Evolutionary conservation across 2,888 invertebrate genomes (phyloP).

Genomic region (Polylopha cassiicola): DNA sequence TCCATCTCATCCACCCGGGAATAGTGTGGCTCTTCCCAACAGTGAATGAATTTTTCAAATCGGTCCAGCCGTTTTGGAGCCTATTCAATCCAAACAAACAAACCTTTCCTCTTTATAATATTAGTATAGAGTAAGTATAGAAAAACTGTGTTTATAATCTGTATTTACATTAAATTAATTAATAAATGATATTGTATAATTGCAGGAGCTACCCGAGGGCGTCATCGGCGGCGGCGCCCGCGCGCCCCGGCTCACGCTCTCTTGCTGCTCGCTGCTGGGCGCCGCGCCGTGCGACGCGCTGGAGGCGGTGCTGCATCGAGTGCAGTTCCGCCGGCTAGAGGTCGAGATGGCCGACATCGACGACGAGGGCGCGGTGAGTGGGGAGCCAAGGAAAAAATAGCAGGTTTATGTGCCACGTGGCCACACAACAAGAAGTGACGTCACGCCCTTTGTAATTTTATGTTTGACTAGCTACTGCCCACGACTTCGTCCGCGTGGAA

Average conservation of each 20-base stretch:
- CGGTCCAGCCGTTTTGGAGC: too few relatives aligned
- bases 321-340: constrained; percentile 84
- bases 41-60: too few relatives aligned
- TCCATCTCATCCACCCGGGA: too few relatives aligned
- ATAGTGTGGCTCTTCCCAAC: too few relatives aligned
- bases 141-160: too few relatives aligned
- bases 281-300: constrained; percentile 85
- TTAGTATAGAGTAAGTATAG: too few relatives aligned
- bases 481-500: too few relatives aligned
- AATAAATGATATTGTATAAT: neutral
- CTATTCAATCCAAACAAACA: too few relatives aligned
- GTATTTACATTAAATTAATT: too few relatives aligned
- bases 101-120: too few relatives aligned
- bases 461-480: too few relatives aligned
- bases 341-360: constrained; percentile 82
- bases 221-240: constrained; percentile 64
- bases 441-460: too few relatives aligned
- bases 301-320: constrained; percentile 88
- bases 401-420: neutral
- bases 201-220: constrained; percentile 57
- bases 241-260: constrained; percentile 77
- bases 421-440: neutral
- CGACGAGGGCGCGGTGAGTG: constrained; percentile 81
- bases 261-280: constrained; percentile 78
- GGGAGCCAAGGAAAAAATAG: neutral